Evolutionary conservation across 1,140 invertebrate species (phyloP), one percentile per base, ranked within the genome.

Genomic region (Stegodyphus mimosarum): DNA sequence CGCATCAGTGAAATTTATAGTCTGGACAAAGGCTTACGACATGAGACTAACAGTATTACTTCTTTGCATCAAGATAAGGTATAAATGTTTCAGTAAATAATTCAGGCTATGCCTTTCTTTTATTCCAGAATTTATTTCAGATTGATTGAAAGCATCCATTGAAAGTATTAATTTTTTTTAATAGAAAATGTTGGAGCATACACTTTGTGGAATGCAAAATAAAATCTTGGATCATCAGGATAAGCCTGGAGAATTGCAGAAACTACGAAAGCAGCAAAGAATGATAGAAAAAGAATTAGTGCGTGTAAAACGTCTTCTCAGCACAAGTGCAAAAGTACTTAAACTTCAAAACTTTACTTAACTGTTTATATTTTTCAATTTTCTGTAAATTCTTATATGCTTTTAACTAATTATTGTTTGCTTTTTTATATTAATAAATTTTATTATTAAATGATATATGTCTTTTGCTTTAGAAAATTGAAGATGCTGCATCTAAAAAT

Each of bases 261-360:
- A 92, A 75, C 93, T 95, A 88, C 92, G 93, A 87, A 93, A 94
- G 87, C 94, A 95, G 88, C 94, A 95, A 89, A 90, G 92, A 74
- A 92, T 94, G 18, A 90, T 97, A 60, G 96, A 97, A 90, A 93
- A 94, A 86, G 96, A 97, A 90, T 90, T 97, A 70, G 94, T 94
- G 83, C 91, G 95, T 78, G 95, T 97, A 60, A 94, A 96, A 88
- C 93, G 95, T 70, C 93, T 96, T 90, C 91, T 98, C 86, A 95
- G 96, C 86, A 94, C 96, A 90, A 96, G 96, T 91, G 96, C 96
- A 88, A 96, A 96, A 94, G 95, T 96, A 93, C 91, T 83, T 87
- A 33, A 33, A 33, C 33, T 33, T 33, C 17, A 50, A 10, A 50
- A 78, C 55, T 63, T 79, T 63, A 7, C 9, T 60, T 71, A 52